Evolutionary conservation across 2,888 invertebrate species (phyloP).

Genomic region (Tenthredo mesomela): DNA sequence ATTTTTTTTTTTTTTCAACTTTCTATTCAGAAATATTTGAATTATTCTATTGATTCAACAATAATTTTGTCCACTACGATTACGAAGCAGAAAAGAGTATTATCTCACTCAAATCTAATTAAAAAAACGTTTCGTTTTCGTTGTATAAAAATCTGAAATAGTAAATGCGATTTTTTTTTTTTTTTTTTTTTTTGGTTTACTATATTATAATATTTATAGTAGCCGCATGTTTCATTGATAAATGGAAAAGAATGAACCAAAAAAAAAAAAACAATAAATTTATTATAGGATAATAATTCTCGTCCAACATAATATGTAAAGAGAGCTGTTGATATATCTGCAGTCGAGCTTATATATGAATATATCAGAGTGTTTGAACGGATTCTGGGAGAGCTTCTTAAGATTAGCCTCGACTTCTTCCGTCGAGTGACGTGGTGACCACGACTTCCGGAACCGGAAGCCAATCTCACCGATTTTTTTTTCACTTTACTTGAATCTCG

Average conservation of each 20-base stretch:
- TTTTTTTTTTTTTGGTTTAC: too few relatives aligned
- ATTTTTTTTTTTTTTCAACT: background rate
- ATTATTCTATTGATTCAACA: too few relatives aligned
- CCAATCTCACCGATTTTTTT: background rate
- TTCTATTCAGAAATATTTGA: background rate
- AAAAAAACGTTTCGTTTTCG: too few relatives aligned
- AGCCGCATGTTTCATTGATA: too few relatives aligned
- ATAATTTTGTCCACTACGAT: too few relatives aligned
- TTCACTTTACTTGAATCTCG: background rate
- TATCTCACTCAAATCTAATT: too few relatives aligned
- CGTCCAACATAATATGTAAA: background rate
- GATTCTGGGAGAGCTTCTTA: slow-evolving; percentile 3
- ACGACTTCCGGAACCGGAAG: background rate
- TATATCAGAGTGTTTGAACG: background rate
- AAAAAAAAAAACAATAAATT: background rate
- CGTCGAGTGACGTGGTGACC: background rate
- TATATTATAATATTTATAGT: too few relatives aligned
- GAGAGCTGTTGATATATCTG: background rate
- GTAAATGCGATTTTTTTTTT: too few relatives aligned
- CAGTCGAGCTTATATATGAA: background rate
- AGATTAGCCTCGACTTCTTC: background rate
- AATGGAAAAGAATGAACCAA: background rate
- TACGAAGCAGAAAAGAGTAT: too few relatives aligned
- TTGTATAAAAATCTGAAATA: too few relatives aligned
- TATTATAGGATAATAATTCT: background rate